Conservation (phyloP, 2,113 vertebrate genomes). For the Mustela lutreola region DNA sequence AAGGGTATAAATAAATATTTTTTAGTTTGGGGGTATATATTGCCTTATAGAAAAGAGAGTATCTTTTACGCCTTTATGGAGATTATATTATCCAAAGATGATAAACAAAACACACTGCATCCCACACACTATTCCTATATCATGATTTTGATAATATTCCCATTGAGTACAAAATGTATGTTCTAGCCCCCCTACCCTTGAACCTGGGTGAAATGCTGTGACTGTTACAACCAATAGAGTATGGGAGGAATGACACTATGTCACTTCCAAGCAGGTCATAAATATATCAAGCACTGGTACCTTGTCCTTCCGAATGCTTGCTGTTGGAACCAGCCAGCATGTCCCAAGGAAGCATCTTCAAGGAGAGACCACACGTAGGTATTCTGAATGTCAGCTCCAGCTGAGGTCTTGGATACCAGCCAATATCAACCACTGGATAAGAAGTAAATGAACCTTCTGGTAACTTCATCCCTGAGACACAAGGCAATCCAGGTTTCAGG, state of each 20-base stretch:
- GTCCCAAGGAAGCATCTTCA: background rate
- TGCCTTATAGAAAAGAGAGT: background rate
- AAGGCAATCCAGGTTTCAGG: background rate
- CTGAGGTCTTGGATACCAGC: too few relatives aligned
- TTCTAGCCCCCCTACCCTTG: background rate
- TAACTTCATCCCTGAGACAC: too few relatives aligned
- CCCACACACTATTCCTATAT: background rate
- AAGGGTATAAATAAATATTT: background rate
- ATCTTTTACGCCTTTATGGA: background rate
- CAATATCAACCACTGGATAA: background rate
- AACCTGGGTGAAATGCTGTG: background rate
- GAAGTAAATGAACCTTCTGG: background rate
- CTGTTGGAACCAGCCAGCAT: background rate
- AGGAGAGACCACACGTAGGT: rapidly evolving
- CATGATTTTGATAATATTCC: background rate
- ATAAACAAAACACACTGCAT: background rate
- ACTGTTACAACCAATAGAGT: background rate
- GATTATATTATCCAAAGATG: background rate
- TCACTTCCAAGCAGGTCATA: background rate
- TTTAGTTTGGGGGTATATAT: background rate
- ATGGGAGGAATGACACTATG: background rate
- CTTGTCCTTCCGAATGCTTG: background rate
- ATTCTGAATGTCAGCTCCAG: background rate
- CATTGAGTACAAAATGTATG: background rate
- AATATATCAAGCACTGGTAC: background rate